Evolutionary conservation across 53 echinoderm and acorn worm species (phyloP), one percentile per base, ranked within the genome.

Genomic region (Paracentrotus lividus): DNA sequence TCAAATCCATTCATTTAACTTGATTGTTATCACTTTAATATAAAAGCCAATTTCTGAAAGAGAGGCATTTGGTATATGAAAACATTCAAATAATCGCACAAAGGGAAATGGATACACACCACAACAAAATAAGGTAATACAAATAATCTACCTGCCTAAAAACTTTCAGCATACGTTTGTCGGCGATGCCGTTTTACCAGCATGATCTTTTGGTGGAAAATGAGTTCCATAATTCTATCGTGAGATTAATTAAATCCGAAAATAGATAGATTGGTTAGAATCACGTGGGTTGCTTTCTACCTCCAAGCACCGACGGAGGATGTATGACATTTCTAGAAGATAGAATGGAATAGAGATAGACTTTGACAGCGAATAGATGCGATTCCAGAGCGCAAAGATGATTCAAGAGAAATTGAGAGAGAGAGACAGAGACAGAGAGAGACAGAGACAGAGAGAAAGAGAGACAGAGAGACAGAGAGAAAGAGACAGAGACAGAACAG

Each of bases 211-310:
- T 72, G 34, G 72, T 4, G 34, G 38, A 3, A 72, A 72, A 72
- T 36, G 5, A 40, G 1, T 72, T 72, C 72, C 40, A 72, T 40
- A 72, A 18, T 72, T 72, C 72, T 72, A 4, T 72, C 72, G 72
- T 36, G 36, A 72, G 72, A 72, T 72, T 72, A 72, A 72, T 72
- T 72, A 72, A 72, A 72, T 72, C 10, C 32, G 36, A 38, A 72
- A 72, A 72, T 36, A 72, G 72, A 40, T 72, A 72, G 20, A 72
- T 20, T 40, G 38, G 72, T 20, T 32, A 4, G 7, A 72, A 72
- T 20, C 36, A 72, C 16, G 4, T 20, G 12, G 36, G 18, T 15
- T 5, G 26, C 60, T 64, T 27, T 40, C 36, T 10, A 20, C 72
- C 72, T 20, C 38, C 20, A 20, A 40, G 40, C 72, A 40, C 15